Evolutionary conservation across 2,888 invertebrate genomes (phyloP).

Genomic region (Cryptophagus acutangulus): DNA sequence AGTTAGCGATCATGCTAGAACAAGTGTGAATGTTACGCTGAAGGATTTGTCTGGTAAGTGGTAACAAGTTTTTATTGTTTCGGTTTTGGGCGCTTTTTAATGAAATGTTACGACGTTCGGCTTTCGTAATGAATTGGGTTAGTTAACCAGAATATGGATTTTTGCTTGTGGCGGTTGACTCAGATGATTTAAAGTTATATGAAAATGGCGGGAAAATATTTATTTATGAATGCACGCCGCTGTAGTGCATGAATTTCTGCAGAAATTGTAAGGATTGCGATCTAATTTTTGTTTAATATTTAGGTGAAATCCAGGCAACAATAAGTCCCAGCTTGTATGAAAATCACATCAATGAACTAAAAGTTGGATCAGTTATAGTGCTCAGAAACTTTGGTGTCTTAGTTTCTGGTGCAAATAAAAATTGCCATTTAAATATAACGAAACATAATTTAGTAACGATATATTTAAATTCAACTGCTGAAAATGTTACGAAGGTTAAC

Average conservation of each 20-base stretch:
- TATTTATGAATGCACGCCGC: too few relatives aligned
- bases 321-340: slow-evolving; percentile 37
- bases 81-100: too few relatives aligned
- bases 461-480: slow-evolving; percentile 24
- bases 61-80: too few relatives aligned
- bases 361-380: slow-evolving; percentile 36
- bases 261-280: too few relatives aligned
- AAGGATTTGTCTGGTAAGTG: slow-evolving; percentile 38
- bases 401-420: slow-evolving; percentile 26
- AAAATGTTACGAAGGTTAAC: slow-evolving; percentile 5
- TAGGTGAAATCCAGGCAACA: slow-evolving; percentile 38
- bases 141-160: too few relatives aligned
- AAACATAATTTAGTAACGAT: slow-evolving; percentile 37
- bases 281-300: slow-evolving; percentile 20
- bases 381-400: slow-evolving; percentile 37
- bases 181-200: not conserved
- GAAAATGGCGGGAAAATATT: too few relatives aligned
- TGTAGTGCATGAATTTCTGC: too few relatives aligned
- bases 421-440: slow-evolving; percentile 37
- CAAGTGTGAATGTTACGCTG: slow-evolving; percentile 32
- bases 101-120: too few relatives aligned
- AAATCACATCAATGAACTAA: slow-evolving; percentile 30
- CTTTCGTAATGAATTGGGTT: too few relatives aligned
- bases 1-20: slow-evolving; percentile 27
- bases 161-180: too few relatives aligned